A percentile compares a stretch with the other conserved stretches of the same genome.
phyloP scores from a whole-genome alignment of 2,797 vertebrate genomes.

The Ptychadena robeensis region DNA sequence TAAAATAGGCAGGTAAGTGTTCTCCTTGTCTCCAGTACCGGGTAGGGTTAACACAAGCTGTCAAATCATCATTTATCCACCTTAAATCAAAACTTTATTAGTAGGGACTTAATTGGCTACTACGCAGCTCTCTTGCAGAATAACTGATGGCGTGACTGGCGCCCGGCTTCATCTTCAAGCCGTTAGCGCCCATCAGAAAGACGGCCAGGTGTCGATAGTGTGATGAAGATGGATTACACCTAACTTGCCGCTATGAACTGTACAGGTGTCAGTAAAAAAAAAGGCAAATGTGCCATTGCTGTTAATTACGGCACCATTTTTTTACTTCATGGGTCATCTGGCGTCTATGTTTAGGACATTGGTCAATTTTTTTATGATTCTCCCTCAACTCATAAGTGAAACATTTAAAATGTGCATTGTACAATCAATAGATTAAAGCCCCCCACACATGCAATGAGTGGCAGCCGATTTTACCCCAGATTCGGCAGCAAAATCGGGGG shows the following conservation, averaged over 20 bases:
- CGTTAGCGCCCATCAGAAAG: slow-evolving; percentile 2
- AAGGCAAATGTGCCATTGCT: neutral
- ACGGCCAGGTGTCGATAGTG: neutral
- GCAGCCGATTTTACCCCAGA: too few relatives aligned
- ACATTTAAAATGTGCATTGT: too few relatives aligned
- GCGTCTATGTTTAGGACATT: too few relatives aligned
- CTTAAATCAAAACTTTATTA: slow-evolving; percentile 37
- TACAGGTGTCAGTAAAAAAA: slow-evolving; percentile 21
- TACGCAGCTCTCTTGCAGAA: neutral
- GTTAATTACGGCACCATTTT: slow-evolving; percentile 17
- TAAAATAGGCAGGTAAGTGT: neutral
- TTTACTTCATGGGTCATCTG: too few relatives aligned
- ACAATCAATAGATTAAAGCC: too few relatives aligned
- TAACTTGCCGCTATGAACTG: neutral
- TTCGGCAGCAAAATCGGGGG: too few relatives aligned
- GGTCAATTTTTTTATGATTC: too few relatives aligned
- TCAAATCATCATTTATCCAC: slow-evolving; percentile 11
- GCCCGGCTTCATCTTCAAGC: slow-evolving; percentile 23
- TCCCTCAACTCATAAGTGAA: too few relatives aligned
- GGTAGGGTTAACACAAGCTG: slow-evolving; percentile 13
- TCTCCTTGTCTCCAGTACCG: neutral
- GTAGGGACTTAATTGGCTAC: slow-evolving; percentile 34
- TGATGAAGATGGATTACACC: slow-evolving; percentile 17
- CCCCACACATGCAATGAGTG: too few relatives aligned
- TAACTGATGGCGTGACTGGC: slow-evolving; percentile 6